Conservation (phyloP, 2,113 vertebrate genomes). For the Ptyas mucosa region DNA sequence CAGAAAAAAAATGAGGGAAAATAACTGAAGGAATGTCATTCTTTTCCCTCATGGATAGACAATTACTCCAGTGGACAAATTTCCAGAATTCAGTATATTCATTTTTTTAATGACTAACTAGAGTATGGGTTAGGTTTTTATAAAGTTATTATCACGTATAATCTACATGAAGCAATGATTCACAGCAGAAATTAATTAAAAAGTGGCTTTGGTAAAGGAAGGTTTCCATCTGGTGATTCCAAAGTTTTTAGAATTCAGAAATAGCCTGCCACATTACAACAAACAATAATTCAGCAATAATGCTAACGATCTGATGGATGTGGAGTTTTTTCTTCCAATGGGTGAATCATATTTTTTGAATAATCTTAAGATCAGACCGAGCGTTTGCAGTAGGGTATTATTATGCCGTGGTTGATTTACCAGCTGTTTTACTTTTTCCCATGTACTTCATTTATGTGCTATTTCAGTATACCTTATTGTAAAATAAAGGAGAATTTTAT, state of each 20-base stretch:
- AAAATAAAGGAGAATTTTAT: not conserved
- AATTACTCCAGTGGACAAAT: not conserved
- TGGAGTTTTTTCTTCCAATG: no score
- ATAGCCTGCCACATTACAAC: not conserved
- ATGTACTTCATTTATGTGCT: not conserved
- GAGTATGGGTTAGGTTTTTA: not conserved
- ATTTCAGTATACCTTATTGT: not conserved
- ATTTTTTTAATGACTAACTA: not conserved
- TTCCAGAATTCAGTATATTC: not conserved
- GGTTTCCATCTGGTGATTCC: not conserved
- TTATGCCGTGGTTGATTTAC: not conserved
- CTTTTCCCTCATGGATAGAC: not conserved
- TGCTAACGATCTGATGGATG: not conserved
- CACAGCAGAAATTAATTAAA: not conserved
- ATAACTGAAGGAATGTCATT: not conserved
- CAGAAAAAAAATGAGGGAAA: not conserved
- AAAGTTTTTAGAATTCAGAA: not conserved
- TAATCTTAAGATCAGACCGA: not conserved
- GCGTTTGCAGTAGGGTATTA: not conserved
- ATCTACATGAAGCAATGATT: not conserved
- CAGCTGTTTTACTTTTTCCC: not conserved
- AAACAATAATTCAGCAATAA: not conserved
- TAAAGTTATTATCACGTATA: not conserved
- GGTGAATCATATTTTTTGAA: conserved; percentile 6
- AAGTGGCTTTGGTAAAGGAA: not conserved